Base-by-base conservation (phyloP, 30 jellyfish, hydroid and myxozoan species). In the Rhopilema esculentum region DNA sequence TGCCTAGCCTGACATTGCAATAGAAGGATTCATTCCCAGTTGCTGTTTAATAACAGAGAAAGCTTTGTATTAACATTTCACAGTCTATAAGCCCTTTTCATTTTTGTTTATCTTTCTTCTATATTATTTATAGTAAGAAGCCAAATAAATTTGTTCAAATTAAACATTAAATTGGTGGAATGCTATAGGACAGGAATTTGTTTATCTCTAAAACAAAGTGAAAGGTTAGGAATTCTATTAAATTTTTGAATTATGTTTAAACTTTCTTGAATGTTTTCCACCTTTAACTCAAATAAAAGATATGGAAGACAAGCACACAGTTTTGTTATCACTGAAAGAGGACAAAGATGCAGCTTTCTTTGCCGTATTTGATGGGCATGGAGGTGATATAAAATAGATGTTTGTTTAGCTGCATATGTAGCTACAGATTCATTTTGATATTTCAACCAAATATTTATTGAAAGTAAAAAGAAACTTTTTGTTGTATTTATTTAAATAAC, bases 341-440 rank as follows among this genome's bases (percentile, higher is more conserved):
- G 98, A 93, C 67, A 93, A 89, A 75, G 98, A 93, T 67, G 98
- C 98, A 25, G 97, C 98, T 1, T 93, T 93, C 75, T 93, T 93
- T 88, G 97, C 96, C 12, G 98, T 93, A n/a, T 93, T 93, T 84
- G 98, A 93, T 89, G 98, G 98, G 8, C 98, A 93, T 84, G 98
- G 98, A 52, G 98, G 98, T 93, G 19, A 40, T 6, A 2, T 6
- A 2, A 40, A 40, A 2, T 2, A 12, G 12, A 61, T 4, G 25
- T 66, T n/a, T 18, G 6, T 24, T 15, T 83, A 40, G 57, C 57
- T 40, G 57, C 57, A 40, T 6, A 40, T 2, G 57, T 32, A 4
- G n/a, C 16, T 17, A 40, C 6, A 40, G 12, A 40, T 40, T 2
- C 12, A 40, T 6, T 40, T 40, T n/a, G 57, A 12, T 2, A 40